Percentiles rank a stretch among this genome's conserved stretches.
Evolutionary conservation across 2,888 invertebrate species (phyloP).

Genomic region (Dorcus parallelipipedus): DNA sequence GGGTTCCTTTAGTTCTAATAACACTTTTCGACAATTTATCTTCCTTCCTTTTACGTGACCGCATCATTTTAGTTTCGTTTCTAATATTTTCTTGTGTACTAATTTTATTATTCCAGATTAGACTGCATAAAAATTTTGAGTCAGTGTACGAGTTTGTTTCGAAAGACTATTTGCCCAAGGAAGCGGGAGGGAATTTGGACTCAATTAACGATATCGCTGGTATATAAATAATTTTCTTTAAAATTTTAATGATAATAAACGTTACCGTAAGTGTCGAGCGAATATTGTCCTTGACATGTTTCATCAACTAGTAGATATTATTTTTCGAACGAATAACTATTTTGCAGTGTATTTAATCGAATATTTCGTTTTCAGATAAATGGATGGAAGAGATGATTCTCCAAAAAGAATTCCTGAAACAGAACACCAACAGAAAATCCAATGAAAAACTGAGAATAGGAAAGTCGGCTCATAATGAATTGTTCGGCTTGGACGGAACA

Average conservation of each 20-base stretch:
- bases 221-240: neutral
- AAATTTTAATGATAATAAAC: neutral
- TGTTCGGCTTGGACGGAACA: slow-evolving; percentile 4
- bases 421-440: neutral
- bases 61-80: too few species aligned
- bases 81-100: too few species aligned
- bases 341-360: too few species aligned
- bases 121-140: slow-evolving; percentile 10
- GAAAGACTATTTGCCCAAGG: slow-evolving; percentile 10
- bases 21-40: too few species aligned
- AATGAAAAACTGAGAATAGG: slow-evolving; percentile 6
- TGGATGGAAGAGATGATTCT: neutral
- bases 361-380: neutral
- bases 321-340: too few species aligned
- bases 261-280: neutral
- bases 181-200: slow-evolving; percentile 7
- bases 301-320: too few species aligned
- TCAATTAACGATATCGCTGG: neutral
- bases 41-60: too few species aligned
- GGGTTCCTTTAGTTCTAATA: too few species aligned
- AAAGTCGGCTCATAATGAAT: neutral
- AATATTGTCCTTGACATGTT: too few species aligned
- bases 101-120: neutral
- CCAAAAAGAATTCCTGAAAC: neutral
- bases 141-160: slow-evolving; percentile 3